These are phyloP conservation scores for Elephantulus edwardii DNA, from an alignment of 2,113 vertebrate genomes.

Conservation along the genomic window DNA sequence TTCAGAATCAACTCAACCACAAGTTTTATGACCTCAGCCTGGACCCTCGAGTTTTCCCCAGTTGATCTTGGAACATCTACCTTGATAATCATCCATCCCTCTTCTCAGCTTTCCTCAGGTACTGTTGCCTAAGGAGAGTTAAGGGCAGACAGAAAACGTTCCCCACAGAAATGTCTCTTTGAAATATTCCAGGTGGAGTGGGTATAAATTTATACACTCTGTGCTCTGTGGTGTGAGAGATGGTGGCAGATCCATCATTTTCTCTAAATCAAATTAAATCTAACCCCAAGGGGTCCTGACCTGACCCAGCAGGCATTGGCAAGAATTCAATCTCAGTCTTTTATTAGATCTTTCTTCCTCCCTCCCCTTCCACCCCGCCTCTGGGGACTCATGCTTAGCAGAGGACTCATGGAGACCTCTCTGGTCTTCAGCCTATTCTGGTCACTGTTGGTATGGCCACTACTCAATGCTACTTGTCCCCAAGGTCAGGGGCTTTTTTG, in stretches of 20 bases:
- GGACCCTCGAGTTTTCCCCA: not conserved
- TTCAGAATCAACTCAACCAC: not conserved
- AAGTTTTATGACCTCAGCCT: not conserved
- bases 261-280: constrained; percentile 13
- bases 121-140: not conserved
- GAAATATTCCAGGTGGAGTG: not conserved
- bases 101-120: not conserved
- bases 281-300: not conserved
- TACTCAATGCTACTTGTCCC: not conserved
- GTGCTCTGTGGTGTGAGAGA: not conserved
- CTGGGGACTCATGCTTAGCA: not conserved
- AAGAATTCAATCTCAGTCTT: not conserved
- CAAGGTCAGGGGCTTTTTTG: not conserved
- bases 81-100: not conserved
- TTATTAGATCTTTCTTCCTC: not conserved
- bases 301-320: not conserved
- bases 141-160: not conserved
- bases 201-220: not conserved
- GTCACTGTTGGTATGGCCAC: not conserved
- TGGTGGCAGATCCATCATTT: not conserved
- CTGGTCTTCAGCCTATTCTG: not conserved
- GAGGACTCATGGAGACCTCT: no score
- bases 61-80: not conserved
- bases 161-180: not conserved
- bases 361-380: not conserved